phyloP scores from a whole-genome alignment of 1,140 invertebrate species.

The Caenorhabditis inopinata region DNA sequence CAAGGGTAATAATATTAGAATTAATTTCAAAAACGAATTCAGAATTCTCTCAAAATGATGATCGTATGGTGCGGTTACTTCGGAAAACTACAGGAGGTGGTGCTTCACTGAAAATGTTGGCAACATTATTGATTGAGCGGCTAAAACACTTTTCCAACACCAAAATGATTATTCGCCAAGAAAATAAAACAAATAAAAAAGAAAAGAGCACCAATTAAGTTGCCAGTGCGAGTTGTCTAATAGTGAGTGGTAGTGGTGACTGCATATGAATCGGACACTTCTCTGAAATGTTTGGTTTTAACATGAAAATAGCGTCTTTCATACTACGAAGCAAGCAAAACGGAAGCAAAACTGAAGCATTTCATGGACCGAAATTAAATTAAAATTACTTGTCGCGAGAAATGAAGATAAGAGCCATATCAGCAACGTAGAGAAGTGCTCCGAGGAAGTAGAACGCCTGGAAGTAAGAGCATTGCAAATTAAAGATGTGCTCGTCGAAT shows the following conservation, averaged over 20 bases:
- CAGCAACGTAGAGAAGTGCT: slow-evolving; percentile 57
- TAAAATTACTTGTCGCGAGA: slow-evolving; percentile 58
- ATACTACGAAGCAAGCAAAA: not conserved
- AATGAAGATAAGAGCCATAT: slow-evolving; percentile 58
- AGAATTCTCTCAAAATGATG: not conserved
- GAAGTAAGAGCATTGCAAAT: slow-evolving; percentile 13
- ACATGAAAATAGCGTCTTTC: too few species aligned
- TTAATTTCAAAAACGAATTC: not conserved
- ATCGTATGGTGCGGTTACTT: slow-evolving; percentile 15
- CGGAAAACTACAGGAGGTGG: not conserved
- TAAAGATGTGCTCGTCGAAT: not conserved
- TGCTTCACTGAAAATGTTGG: not conserved
- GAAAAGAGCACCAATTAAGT: not conserved
- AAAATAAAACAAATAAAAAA: not conserved
- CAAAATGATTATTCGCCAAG: not conserved
- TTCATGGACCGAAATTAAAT: too few species aligned
- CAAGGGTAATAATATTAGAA: not conserved
- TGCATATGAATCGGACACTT: slow-evolving; percentile 25
- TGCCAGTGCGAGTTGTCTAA: not conserved
- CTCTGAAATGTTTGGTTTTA: not conserved
- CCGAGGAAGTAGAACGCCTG: slow-evolving; percentile 63
- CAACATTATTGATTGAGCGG: too few species aligned
- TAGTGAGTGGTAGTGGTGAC: slow-evolving; percentile 30
- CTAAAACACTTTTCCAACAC: too few species aligned
- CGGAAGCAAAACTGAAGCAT: not conserved